phyloP scores from a whole-genome alignment of 2,888 invertebrate genomes.

The Bellardia pandia region DNA sequence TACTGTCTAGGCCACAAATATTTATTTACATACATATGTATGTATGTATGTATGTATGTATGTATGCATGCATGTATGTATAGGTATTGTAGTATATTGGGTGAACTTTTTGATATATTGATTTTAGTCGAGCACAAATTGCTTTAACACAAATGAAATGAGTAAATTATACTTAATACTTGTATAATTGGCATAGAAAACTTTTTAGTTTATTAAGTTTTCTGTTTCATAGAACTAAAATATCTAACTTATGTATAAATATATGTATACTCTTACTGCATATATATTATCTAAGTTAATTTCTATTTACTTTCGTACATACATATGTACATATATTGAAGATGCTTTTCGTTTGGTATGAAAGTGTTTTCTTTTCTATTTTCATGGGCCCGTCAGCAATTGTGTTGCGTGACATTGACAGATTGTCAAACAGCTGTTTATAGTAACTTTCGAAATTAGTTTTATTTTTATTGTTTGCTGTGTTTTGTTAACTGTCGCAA shows the following conservation, averaged over 20 bases:
- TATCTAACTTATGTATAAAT: no score
- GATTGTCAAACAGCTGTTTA: slow-evolving; percentile 7
- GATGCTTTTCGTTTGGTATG: not conserved
- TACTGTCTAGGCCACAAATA: not conserved
- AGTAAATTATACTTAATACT: not conserved
- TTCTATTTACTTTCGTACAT: not conserved
- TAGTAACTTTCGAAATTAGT: slow-evolving; percentile 6
- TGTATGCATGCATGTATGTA: no score
- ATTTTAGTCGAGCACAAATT: not conserved
- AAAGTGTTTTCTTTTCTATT: not conserved
- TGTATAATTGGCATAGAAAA: not conserved
- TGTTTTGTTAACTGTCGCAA: not conserved
- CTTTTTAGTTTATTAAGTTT: slow-evolving; percentile 1
- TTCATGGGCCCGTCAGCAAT: not conserved
- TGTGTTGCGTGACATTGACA: not conserved
- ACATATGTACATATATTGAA: not conserved
- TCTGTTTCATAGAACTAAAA: not conserved
- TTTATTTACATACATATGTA: not conserved
- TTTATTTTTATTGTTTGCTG: not conserved
- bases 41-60: not conserved
- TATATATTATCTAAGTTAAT: not conserved
- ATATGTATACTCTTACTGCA: not conserved
- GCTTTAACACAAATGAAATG: not conserved
- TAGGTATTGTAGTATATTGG: no score
- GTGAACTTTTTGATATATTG: not conserved